phyloP scores from a whole-genome alignment of 2,888 invertebrate species.

The Muscina levida region DNA sequence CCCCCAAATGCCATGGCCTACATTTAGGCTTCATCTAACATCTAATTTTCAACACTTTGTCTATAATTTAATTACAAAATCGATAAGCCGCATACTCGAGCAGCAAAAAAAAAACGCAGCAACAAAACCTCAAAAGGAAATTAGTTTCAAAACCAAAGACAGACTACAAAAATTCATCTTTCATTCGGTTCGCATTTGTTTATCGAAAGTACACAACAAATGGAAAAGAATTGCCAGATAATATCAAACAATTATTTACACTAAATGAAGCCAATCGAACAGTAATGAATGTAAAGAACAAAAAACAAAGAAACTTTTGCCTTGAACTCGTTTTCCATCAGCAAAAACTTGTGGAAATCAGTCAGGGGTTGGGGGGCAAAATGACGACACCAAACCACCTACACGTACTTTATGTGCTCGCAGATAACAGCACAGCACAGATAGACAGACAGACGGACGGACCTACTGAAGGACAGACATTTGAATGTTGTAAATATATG shows the following conservation, averaged over 20 bases:
- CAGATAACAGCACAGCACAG: neutral
- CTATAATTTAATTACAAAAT: slow-evolving; percentile 53
- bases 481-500: too few species aligned
- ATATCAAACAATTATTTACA: slow-evolving; percentile 65
- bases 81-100: slow-evolving; percentile 21
- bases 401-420: neutral
- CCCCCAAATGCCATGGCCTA: neutral
- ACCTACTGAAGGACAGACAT: neutral
- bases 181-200: slow-evolving; percentile 21
- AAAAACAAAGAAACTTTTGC: slow-evolving; percentile 42
- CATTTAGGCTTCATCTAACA: neutral
- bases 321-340: slow-evolving; percentile 35
- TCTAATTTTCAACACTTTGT: neutral
- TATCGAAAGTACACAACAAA: slow-evolving; percentile 4
- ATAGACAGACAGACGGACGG: neutral
- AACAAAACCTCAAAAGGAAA: slow-evolving; percentile 22
- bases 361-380: too few species aligned
- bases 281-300: slow-evolving; percentile 31
- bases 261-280: slow-evolving; percentile 64
- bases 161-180: slow-evolving; percentile 10
- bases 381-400: neutral
- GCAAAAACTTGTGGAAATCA: neutral
- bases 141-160: slow-evolving; percentile 6
- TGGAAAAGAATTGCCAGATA: slow-evolving; percentile 54
- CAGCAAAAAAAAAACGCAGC: neutral